Percentiles rank a stretch among this genome's conserved stretches.
Conservation (phyloP, 2,797 vertebrate genomes). For the Pangasius larnaudii region DNA sequence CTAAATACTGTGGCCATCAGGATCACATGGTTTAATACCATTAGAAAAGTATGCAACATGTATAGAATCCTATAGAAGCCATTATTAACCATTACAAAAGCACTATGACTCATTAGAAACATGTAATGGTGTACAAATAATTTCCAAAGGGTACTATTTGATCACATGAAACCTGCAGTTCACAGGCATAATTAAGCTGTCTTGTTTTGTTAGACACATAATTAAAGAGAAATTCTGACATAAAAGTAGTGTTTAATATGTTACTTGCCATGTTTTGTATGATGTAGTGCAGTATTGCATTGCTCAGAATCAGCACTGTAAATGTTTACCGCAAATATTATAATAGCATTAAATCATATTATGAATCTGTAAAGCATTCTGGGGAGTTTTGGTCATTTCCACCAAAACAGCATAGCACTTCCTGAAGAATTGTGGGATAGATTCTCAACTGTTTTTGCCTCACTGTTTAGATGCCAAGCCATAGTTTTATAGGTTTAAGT, state of each 20-base stretch:
- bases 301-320: too few species aligned
- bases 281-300: too few species aligned
- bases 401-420: not conserved
- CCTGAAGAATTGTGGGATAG: not conserved
- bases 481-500: not conserved
- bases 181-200: not conserved
- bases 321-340: too few species aligned
- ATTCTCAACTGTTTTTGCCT: not conserved
- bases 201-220: not conserved
- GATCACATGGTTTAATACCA: not conserved
- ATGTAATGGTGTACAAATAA: not conserved
- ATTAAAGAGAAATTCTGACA: not conserved
- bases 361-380: not conserved
- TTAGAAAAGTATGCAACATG: not conserved
- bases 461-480: not conserved
- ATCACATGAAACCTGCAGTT: not conserved
- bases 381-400: not conserved
- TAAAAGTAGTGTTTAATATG: not conserved
- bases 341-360: not conserved
- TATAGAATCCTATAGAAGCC: not conserved
- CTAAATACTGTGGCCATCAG: not conserved
- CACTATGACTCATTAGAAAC: not conserved
- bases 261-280: not conserved
- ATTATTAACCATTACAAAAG: not conserved
- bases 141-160: not conserved